Conservation (phyloP, 1,140 invertebrate genomes). For the Neodiprion virginianus region DNA sequence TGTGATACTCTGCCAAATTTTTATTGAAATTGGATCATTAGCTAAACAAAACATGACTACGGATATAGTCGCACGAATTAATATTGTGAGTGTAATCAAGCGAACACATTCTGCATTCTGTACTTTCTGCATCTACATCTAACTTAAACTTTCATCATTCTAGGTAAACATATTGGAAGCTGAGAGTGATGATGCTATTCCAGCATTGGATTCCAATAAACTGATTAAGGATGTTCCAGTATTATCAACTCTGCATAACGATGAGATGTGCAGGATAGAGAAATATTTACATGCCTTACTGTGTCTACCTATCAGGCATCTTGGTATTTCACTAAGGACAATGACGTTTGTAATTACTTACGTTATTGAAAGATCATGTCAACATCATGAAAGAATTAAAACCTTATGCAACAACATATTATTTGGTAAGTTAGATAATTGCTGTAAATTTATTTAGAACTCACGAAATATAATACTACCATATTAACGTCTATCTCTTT, state of each 20-base stretch:
- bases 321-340: background rate
- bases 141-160: background rate
- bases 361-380: background rate
- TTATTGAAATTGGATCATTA: background rate
- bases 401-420: conserved; percentile 3
- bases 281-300: background rate
- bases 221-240: background rate
- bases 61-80: background rate
- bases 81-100: background rate
- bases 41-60: background rate
- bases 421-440: background rate
- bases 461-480: no score
- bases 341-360: background rate
- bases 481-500: no score
- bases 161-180: background rate
- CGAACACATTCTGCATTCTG: background rate
- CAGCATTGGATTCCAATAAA: background rate
- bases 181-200: background rate
- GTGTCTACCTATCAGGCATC: background rate
- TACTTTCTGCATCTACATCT: background rate
- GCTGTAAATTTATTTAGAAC: no score
- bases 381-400: background rate
- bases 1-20: background rate
- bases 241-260: background rate
- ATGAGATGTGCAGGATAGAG: background rate